Evolutionary conservation across 2,113 vertebrate genomes (phyloP), one percentile per base, ranked within the genome.

Genomic region (Oreochromis spilurus): DNA sequence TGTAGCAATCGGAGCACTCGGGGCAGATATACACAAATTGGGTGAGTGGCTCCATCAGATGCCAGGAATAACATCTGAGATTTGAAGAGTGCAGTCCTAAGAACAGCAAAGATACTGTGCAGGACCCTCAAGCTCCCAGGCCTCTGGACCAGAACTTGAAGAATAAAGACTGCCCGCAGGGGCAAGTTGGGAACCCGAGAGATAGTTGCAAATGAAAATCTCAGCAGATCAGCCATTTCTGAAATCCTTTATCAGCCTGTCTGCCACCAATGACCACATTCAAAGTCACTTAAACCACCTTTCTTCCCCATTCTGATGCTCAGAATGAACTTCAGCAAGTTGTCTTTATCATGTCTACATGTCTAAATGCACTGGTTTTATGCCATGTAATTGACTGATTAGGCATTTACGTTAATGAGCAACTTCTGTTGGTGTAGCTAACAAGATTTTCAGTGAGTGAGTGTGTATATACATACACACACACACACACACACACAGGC

Each of bases 1-100:
- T 0, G 2, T 38, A 12, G 2, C 17, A 38, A 65, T 65, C 19
- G 0, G 10, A n/a, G 60, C 34, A 65, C 9, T 65, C 0, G 1
- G 17, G 31, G 31, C 0, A 62, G 0, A n/a, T 36, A 36, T 36
- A 31, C 58, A 31, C 58, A 36, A 36, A 62, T 62, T 36, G 17
- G 60, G 31, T 6, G 1, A 38, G 19, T 38, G 0, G 60, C 60
- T 38, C 60, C 19, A 21, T 38, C 34, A n/a, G 31, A 65, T 65
- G 17, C 31, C 31, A 65, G 31, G 2, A 65, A 65, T 38, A 5
- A 65, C 31, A 65, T 65, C 31, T 65, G 17, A 65, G 31, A 65
- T 7, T n/a, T 65, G 60, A 65, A 21, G 1, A n/a, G 17, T 1
- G 1, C 60, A 65, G 60, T 5, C 60, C 34, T 38, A 65, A 34